Evolutionary conservation across 92 coral and sea anemone genomes (phyloP).

Genomic region (Epizoanthus fatuus): DNA sequence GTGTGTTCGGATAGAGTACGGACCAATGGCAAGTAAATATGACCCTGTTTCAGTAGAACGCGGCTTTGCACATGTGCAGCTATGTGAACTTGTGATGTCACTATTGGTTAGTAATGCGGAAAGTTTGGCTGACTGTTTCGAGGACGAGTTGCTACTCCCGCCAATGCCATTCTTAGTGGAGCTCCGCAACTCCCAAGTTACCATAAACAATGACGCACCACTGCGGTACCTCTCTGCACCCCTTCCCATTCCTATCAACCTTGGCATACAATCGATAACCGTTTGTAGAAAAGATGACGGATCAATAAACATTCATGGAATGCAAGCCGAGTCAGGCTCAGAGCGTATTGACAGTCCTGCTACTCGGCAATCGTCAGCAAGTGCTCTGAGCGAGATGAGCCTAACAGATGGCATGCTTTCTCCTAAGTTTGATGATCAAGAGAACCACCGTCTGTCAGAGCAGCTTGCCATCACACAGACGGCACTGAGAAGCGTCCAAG

Average conservation of each 20-base stretch:
- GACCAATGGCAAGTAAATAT: conserved; percentile 86
- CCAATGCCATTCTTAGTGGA: conserved; percentile 87
- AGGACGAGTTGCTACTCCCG: conserved; percentile 88
- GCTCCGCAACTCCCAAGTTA: conserved; percentile 75
- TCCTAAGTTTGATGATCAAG: conserved; percentile 79
- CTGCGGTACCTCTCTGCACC: conserved; percentile 88
- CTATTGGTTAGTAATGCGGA: conserved; percentile 86
- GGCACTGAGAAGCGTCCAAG: conserved; percentile 79
- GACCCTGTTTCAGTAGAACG: conserved; percentile 90
- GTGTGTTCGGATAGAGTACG: conserved; percentile 83
- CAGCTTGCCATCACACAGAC: conserved; percentile 92
- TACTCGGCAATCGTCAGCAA: conserved; percentile 76
- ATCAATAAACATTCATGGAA: conserved; percentile 67
- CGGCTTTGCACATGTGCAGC: conserved; percentile 86
- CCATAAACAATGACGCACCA: conserved; percentile 84
- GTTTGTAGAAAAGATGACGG: conserved; percentile 81
- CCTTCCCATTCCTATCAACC: conserved; percentile 86
- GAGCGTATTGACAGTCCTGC: conserved; percentile 55
- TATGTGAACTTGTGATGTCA: conserved; percentile 67
- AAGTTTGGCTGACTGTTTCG: conserved; percentile 89
- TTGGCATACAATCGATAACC: conserved; percentile 78
- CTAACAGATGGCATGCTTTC: conserved; percentile 76
- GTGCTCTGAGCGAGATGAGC: conserved; percentile 80
- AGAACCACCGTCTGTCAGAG: conserved; percentile 84
- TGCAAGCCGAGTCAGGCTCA: conserved; percentile 42